Percentiles rank a stretch among this genome's conserved stretches.
phyloP scores from a whole-genome alignment of 2,888 invertebrate genomes.

The Stenoptilia bipunctidactyla region DNA sequence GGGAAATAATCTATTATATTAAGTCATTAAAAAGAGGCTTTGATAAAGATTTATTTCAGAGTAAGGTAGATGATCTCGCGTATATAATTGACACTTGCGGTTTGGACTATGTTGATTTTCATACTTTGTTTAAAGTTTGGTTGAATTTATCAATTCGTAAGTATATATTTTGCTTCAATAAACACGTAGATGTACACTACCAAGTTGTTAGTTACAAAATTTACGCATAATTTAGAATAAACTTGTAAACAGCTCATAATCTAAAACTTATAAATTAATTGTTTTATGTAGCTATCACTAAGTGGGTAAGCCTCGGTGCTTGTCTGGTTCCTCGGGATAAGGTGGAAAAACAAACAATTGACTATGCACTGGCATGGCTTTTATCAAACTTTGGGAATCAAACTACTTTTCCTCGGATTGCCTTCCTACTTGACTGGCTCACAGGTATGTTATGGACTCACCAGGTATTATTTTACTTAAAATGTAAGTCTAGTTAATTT shows the following conservation, averaged over 20 bases:
- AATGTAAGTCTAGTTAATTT: too few relatives aligned
- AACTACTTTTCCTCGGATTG: constrained; percentile 34
- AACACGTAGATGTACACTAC: too few relatives aligned
- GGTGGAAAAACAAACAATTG: constrained; percentile 39
- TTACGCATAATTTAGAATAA: too few relatives aligned
- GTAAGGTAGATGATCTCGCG: constrained; percentile 46
- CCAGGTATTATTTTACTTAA: too few relatives aligned
- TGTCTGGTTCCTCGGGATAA: constrained; percentile 48
- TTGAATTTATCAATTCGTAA: constrained; percentile 59
- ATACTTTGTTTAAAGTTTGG: constrained; percentile 57
- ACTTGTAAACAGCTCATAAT: not conserved
- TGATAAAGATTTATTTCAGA: constrained; percentile 54
- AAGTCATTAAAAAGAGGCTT: constrained; percentile 53
- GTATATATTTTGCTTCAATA: constrained; percentile 18
- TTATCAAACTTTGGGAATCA: constrained; percentile 39
- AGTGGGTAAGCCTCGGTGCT: constrained; percentile 50
- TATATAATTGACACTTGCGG: constrained; percentile 39
- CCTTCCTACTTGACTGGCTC: constrained; percentile 54
- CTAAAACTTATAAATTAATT: not conserved
- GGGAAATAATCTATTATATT: constrained; percentile 53
- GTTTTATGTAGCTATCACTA: constrained; percentile 38
- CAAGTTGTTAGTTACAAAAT: too few relatives aligned
- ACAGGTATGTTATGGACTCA: constrained; percentile 33
- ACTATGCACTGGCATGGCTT: constrained; percentile 51
- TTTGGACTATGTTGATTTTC: constrained; percentile 45